Conservation (phyloP, 2,888 invertebrate species). For the Hymenopus coronatus region DNA sequence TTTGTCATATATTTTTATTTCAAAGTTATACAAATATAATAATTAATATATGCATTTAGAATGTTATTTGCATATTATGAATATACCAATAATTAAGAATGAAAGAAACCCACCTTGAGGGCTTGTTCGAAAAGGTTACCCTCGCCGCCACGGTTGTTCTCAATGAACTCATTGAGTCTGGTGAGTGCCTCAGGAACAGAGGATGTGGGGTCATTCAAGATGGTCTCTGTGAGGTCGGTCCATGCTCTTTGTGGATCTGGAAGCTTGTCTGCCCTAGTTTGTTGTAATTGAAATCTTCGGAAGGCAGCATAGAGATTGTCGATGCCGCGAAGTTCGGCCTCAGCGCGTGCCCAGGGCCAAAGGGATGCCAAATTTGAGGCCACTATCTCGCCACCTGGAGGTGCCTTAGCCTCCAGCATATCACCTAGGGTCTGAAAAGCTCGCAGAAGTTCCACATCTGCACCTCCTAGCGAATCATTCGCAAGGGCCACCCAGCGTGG, state of each 20-base stretch:
- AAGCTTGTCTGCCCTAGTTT: slow-evolving; percentile 43
- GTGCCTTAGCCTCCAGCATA: slow-evolving; percentile 45
- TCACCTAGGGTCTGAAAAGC: slow-evolving; percentile 58
- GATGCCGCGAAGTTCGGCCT: slow-evolving; percentile 60
- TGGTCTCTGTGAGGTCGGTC: slow-evolving; percentile 63
- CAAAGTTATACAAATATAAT: too few relatives aligned
- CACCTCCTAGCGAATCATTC: slow-evolving; percentile 30
- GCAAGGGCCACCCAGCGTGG: slow-evolving; percentile 39
- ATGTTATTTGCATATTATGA: neutral
- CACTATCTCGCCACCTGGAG: slow-evolving; percentile 16
- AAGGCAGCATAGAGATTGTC: slow-evolving; percentile 67
- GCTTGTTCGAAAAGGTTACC: slow-evolving; percentile 63
- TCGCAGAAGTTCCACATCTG: slow-evolving; percentile 58
- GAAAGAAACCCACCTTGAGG: slow-evolving; percentile 56
- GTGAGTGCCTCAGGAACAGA: slow-evolving; percentile 58
- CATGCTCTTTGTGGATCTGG: slow-evolving; percentile 52
- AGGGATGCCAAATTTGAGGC: slow-evolving; percentile 28
- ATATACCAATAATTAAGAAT: neutral
- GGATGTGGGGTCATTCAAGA: slow-evolving; percentile 60
- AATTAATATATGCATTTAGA: too few relatives aligned
- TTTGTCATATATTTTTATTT: too few relatives aligned
- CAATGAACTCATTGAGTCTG: slow-evolving; percentile 59
- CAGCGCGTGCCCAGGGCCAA: slow-evolving; percentile 64
- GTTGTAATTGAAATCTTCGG: slow-evolving; percentile 55
- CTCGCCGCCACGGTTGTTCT: slow-evolving; percentile 46